Base-by-base conservation (phyloP, 2,888 invertebrate species). In the Teinopalpus imperialis region DNA sequence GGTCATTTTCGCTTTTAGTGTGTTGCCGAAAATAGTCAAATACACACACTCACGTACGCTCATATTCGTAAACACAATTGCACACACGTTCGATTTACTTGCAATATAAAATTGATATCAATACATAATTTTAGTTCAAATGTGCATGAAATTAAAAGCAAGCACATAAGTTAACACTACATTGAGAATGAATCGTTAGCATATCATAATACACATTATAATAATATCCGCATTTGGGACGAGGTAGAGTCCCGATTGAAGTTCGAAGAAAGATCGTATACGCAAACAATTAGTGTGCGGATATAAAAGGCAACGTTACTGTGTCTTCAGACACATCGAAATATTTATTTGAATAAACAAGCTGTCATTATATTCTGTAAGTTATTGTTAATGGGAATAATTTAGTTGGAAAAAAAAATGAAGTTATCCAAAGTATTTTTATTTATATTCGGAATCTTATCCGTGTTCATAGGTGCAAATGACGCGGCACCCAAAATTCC, bases 401-500 rank as follows among this genome's bases (percentile, higher is more conserved):
- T 13, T 23, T n/a, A n/a, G 3, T 35, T 21, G 7, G 9, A 1
- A 27, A n/a, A n/a, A 13, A 40, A 6, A 12, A 44, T 45, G 45
- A 20, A 45, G 2, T 26, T 34, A 2, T 32, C 14, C 3, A 45
- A 27, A 39, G 4, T 39, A 10, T 20, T 39, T 7, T 13, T 39
- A 21, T 20, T 39, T 1, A 9, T 45, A 20, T 21, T 45, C 9
- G 34, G 27, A 1, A 6, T 39, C 27, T 41, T 57, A 14, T 45
- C 59, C 21, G 42, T 54, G 1, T 40, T 61, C 12, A 21, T 64
- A 7, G 30, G 54, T 4, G 45, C 55, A 5, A 49, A 43, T 39
- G 58, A 61, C 4, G 61, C 61, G 1, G 59, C 63, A 8, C 71
- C 59, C 4, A 74, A 67, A 53, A 69, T 74, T 49, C 74, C 72